Conservation (phyloP, 2,888 invertebrate genomes). For the Drosophila recens region DNA sequence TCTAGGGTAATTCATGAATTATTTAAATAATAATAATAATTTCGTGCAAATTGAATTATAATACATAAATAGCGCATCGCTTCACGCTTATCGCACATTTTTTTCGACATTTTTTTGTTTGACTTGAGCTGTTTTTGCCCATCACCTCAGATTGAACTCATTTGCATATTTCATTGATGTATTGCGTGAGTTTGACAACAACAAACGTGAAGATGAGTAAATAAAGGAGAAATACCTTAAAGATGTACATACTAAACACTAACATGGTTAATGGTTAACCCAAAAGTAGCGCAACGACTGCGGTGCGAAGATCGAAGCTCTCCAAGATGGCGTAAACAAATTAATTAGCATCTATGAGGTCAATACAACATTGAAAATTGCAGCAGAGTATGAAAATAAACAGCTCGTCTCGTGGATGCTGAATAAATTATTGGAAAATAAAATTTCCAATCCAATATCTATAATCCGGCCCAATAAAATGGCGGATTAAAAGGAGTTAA, state of each 20-base stretch:
- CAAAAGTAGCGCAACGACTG: conserved; percentile 57
- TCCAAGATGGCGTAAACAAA: conserved; percentile 69
- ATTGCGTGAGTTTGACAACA: conserved; percentile 38
- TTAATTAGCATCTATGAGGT: conserved; percentile 74
- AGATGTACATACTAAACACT: conserved; percentile 13
- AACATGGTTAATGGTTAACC: conserved; percentile 30
- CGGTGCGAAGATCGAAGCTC: conserved; percentile 25
- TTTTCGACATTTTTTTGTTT: conserved; percentile 37
- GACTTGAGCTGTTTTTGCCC: conserved; percentile 35
- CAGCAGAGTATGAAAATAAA: conserved; percentile 41
- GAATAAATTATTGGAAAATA: conserved; percentile 43
- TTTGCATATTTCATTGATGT: conserved; percentile 63
- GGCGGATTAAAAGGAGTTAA: background rate
- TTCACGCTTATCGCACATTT: conserved; percentile 46
- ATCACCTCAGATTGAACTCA: conserved; percentile 44
- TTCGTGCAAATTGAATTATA: background rate
- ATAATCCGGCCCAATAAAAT: conserved; percentile 10
- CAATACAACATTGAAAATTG: conserved; percentile 54
- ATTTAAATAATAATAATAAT: conserved; percentile 7
- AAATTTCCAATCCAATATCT: conserved; percentile 14
- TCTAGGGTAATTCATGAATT: conserved; percentile 3
- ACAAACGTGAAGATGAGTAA: conserved; percentile 19
- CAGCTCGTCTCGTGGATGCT: conserved; percentile 39
- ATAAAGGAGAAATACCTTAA: conserved; percentile 35
- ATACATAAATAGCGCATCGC: background rate